phyloP scores from a whole-genome alignment of 2,888 invertebrate genomes.

The Rutpela maculata region DNA sequence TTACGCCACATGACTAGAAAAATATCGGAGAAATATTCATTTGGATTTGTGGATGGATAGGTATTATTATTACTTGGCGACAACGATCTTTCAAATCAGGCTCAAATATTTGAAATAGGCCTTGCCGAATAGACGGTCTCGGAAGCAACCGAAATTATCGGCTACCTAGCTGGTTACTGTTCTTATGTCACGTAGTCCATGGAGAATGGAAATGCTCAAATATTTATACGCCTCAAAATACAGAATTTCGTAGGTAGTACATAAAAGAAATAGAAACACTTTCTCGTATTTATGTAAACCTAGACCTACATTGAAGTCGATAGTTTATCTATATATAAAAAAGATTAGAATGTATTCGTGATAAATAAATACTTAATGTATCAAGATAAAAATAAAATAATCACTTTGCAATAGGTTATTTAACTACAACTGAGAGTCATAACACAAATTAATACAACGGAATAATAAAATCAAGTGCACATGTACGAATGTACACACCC shows the following conservation, averaged over 20 bases:
- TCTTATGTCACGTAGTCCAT: slow-evolving; percentile 34
- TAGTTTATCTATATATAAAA: background rate
- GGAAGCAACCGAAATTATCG: slow-evolving; percentile 16
- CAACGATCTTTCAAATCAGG: background rate
- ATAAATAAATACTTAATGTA: slow-evolving; percentile 1
- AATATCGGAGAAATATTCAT: too few species aligned
- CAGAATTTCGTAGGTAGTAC: background rate
- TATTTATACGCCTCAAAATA: background rate
- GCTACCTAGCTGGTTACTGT: slow-evolving; percentile 5
- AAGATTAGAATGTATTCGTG: background rate
- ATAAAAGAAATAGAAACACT: slow-evolving; percentile 7
- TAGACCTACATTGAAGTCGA: slow-evolving; percentile 16
- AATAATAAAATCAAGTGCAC: slow-evolving; percentile 45
- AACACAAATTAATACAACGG: background rate
- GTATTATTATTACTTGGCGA: too few species aligned
- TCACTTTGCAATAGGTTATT: slow-evolving; percentile 20
- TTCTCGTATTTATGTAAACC: background rate
- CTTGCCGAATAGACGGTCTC: background rate
- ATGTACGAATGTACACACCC: slow-evolving; percentile 61
- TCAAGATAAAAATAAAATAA: slow-evolving; percentile 4
- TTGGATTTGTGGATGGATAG: too few species aligned
- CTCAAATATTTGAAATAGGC: background rate
- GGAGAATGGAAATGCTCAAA: background rate
- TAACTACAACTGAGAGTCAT: slow-evolving; percentile 7
- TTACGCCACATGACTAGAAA: too few species aligned